Conservation (phyloP, 2,888 invertebrate genomes). For the Phorcus lineatus region DNA sequence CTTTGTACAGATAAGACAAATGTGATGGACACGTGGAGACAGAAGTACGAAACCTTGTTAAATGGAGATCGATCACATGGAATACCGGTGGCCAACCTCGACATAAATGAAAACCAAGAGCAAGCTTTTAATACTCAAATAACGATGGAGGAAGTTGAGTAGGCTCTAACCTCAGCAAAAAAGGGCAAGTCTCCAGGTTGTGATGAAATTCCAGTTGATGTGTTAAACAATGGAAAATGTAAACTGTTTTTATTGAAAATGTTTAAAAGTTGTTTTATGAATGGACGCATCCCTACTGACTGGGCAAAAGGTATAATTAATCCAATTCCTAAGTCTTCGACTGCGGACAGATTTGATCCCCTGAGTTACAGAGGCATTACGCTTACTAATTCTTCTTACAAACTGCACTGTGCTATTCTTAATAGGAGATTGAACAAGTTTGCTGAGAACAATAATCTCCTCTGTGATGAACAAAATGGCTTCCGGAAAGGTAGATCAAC, state of each 20-base stretch:
- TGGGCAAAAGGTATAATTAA: not conserved
- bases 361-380: not conserved
- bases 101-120: not conserved
- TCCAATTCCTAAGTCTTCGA: not conserved
- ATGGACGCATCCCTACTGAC: not conserved
- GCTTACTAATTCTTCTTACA: not conserved
- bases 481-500: not conserved
- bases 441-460: not conserved
- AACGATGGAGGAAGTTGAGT: not conserved
- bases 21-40: not conserved
- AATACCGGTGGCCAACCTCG: not conserved
- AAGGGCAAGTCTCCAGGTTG: not conserved
- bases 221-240: not conserved
- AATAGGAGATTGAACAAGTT: not conserved
- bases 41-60: not conserved
- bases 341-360: not conserved
- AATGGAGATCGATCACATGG: not conserved
- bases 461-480: not conserved
- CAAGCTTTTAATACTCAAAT: not conserved
- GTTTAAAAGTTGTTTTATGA: not conserved
- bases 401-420: not conserved
- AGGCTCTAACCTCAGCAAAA: not conserved
- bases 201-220: not conserved
- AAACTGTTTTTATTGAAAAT: not conserved
- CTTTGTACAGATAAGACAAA: not conserved